These are phyloP conservation scores for Sepiola atlantica DNA, from an alignment of 2,888 invertebrate species.

Conservation along the genomic window DNA sequence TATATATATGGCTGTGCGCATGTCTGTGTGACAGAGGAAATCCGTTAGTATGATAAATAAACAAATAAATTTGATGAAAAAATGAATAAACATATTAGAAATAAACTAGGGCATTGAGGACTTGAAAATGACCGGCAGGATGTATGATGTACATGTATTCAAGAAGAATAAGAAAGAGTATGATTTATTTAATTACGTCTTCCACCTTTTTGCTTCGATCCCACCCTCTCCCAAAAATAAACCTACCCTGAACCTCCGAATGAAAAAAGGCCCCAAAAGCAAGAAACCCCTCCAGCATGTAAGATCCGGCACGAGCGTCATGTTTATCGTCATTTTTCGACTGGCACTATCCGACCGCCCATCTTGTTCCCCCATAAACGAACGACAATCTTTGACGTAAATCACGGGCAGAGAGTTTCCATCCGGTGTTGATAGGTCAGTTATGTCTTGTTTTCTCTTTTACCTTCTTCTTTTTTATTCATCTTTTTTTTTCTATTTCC, in stretches of 20 bases:
- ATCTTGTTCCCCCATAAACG: constrained; percentile 12
- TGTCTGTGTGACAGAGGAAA: not conserved
- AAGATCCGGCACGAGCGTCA: not conserved
- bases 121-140: constrained; percentile 32
- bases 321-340: constrained; percentile 22
- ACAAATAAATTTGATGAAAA: not conserved
- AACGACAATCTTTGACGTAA: constrained; percentile 9
- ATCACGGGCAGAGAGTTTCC: not conserved
- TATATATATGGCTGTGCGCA: not conserved
- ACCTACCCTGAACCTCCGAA: no score
- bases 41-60: no score
- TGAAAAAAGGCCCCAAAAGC: no score
- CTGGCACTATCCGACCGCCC: not conserved
- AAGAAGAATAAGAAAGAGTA: not conserved
- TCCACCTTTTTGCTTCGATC: not conserved
- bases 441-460: not conserved
- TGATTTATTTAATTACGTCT: constrained; percentile 9
- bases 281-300: not conserved
- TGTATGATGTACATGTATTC: not conserved
- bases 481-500: not conserved
- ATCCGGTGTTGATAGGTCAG: constrained; percentile 21
- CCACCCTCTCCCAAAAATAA: not conserved
- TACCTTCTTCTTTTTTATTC: not conserved
- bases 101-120: not conserved
- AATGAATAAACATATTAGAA: not conserved